Evolutionary conservation across 2,888 invertebrate species (phyloP).

Genomic region (Phortica okadai): DNA sequence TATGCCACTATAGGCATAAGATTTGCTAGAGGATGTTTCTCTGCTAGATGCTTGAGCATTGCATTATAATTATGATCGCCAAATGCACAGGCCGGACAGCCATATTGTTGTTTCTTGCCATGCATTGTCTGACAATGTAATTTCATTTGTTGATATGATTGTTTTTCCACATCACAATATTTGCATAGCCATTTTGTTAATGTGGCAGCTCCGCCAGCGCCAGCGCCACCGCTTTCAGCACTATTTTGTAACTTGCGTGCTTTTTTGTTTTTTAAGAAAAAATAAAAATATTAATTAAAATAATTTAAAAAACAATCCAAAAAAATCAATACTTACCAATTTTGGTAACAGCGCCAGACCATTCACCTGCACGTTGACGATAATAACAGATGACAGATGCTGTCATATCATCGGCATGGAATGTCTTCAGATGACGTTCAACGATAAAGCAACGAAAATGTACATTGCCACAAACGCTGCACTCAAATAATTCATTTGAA

Average conservation of each 20-base stretch:
- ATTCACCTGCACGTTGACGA: not conserved
- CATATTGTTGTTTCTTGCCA: not conserved
- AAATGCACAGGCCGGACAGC: not conserved
- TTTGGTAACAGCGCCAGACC: not conserved
- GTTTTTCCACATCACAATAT: constrained; percentile 56
- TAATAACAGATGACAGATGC: not conserved
- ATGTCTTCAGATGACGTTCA: constrained; percentile 82
- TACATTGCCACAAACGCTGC: constrained; percentile 82
- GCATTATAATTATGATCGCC: not conserved
- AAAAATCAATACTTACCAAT: not conserved
- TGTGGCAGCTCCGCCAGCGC: too few relatives aligned
- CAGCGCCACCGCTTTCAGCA: too few relatives aligned
- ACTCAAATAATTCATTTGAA: constrained; percentile 84
- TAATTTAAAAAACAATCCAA: not conserved
- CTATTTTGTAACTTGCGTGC: not conserved
- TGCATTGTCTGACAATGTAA: constrained; percentile 50
- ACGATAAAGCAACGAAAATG: constrained; percentile 81
- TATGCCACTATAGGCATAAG: not conserved
- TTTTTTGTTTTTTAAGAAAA: not conserved
- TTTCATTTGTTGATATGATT: constrained; percentile 58
- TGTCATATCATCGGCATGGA: constrained; percentile 73
- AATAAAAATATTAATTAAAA: not conserved
- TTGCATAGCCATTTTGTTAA: constrained; percentile 57
- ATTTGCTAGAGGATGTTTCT: not conserved
- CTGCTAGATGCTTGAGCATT: not conserved